Percentiles rank a stretch among this genome's conserved stretches.
phyloP scores from a whole-genome alignment of 2,888 invertebrate species.

The Mimas tiliae region DNA sequence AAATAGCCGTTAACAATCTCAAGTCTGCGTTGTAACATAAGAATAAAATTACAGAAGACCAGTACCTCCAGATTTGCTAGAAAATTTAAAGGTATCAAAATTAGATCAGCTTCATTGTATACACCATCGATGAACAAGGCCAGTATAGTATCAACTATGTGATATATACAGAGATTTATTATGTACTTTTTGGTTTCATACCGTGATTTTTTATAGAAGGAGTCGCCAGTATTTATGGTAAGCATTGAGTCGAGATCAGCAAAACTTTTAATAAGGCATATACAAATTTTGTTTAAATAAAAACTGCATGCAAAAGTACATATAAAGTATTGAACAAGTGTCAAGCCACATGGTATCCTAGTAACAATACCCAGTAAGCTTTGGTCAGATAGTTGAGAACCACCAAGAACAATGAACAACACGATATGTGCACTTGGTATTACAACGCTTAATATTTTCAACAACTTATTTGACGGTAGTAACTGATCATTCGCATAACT shows the following conservation, averaged over 20 bases:
- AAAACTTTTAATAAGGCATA: constrained; percentile 47
- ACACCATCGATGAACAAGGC: constrained; percentile 39
- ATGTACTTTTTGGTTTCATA: constrained; percentile 36
- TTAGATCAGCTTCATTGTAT: constrained; percentile 32
- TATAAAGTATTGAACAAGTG: constrained; percentile 49
- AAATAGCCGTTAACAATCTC: constrained; percentile 52
- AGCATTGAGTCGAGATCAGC: constrained; percentile 50
- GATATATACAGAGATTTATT: constrained; percentile 34
- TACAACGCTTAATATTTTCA: constrained; percentile 46
- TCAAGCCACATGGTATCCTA: constrained; percentile 46
- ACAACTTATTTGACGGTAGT: constrained; percentile 38
- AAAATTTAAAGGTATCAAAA: constrained; percentile 43
- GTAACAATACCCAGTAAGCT: constrained; percentile 43
- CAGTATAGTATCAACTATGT: constrained; percentile 36
- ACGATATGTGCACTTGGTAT: constrained; percentile 34
- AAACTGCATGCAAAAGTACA: constrained; percentile 47
- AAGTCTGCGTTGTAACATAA: constrained; percentile 50
- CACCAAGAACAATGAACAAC: constrained; percentile 34
- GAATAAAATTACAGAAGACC: constrained; percentile 50
- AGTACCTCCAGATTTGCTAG: constrained; percentile 54
- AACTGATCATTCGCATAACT: constrained; percentile 41
- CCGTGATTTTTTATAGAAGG: constrained; percentile 48
- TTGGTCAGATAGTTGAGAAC: constrained; percentile 32
- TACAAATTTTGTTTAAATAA: constrained; percentile 44
- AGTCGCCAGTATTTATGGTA: constrained; percentile 41